These are phyloP conservation scores for Rhagophthalmus giganteus DNA, from an alignment of 2,888 invertebrate species.

Conservation along the genomic window DNA sequence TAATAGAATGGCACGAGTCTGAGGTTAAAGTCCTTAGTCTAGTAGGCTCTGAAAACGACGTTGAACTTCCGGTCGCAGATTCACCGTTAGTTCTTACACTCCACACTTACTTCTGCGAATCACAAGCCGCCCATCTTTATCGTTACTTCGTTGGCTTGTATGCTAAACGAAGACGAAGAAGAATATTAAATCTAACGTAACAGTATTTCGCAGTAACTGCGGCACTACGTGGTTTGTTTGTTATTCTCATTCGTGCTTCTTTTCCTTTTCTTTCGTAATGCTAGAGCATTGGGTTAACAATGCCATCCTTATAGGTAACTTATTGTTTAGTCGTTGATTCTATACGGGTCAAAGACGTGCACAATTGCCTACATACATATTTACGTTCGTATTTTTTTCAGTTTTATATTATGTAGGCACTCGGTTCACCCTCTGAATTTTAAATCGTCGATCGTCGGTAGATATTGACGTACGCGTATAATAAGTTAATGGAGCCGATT, in stretches of 20 bases:
- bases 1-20: conserved; percentile 36
- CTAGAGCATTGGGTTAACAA: conserved; percentile 38
- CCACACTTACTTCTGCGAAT: conserved; percentile 25
- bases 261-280: conserved; percentile 30
- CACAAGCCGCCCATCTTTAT: conserved; percentile 18
- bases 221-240: conserved; percentile 27
- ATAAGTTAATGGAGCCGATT: too few relatives aligned
- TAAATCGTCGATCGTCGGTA: too few relatives aligned
- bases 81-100: conserved; percentile 47
- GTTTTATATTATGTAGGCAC: too few relatives aligned
- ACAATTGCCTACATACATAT: conserved; percentile 25
- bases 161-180: conserved; percentile 13
- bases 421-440: too few relatives aligned
- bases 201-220: conserved; percentile 15
- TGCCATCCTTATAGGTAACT: conserved; percentile 32
- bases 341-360: conserved; percentile 32
- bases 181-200: conserved; percentile 18
- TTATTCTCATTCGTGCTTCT: conserved; percentile 28
- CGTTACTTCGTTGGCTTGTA: neutral
- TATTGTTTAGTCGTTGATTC: conserved; percentile 26
- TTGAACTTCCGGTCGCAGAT: conserved; percentile 53
- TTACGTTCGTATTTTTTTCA: neutral
- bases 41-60: conserved; percentile 51
- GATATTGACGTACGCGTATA: too few relatives aligned
- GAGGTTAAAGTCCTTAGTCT: conserved; percentile 55